Percentiles rank a stretch among this genome's conserved stretches.
Evolutionary conservation across 2,888 invertebrate species (phyloP).

Genomic region (Rhogogaster chlorosoma): DNA sequence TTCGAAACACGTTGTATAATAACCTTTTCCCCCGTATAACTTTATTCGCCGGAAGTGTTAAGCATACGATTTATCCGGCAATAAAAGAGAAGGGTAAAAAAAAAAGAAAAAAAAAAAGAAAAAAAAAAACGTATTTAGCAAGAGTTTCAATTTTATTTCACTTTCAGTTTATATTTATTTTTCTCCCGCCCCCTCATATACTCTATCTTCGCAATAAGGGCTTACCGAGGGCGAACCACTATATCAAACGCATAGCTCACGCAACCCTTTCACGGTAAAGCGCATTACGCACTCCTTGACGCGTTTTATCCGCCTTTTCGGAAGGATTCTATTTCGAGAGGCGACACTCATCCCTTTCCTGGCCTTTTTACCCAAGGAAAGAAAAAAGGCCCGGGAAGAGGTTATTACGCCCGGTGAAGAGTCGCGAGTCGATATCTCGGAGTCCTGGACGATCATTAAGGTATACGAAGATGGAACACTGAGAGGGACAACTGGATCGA

Average conservation of each 20-base stretch:
- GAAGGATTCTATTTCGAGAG: constrained; percentile 19
- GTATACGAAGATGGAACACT: not conserved
- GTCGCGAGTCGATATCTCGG: constrained; percentile 29
- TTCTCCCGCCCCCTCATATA: not conserved
- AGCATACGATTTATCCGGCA: not conserved
- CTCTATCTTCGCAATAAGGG: not conserved
- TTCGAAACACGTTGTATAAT: not conserved
- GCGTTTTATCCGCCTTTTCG: constrained; percentile 12
- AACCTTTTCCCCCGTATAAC: not conserved
- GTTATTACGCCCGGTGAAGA: constrained; percentile 10
- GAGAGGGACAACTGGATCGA: not conserved
- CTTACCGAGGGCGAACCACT: not conserved
- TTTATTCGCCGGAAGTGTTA: not conserved
- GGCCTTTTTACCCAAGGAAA: not conserved
- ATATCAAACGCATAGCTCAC: constrained; percentile 30
- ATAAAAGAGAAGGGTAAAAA: not conserved
- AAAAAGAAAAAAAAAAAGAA: not conserved
- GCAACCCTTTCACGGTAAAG: constrained; percentile 37
- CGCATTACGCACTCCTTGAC: constrained; percentile 46
- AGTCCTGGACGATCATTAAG: constrained; percentile 25
- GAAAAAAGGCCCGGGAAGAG: not conserved
- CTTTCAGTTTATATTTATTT: constrained; percentile 21
- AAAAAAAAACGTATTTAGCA: not conserved
- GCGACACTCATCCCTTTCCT: not conserved
- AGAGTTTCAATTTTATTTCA: not conserved